A percentile compares a stretch with the other conserved stretches of the same genome.
Evolutionary conservation across 2,888 invertebrate species (phyloP).

Genomic region (Napeogenes inachia): DNA sequence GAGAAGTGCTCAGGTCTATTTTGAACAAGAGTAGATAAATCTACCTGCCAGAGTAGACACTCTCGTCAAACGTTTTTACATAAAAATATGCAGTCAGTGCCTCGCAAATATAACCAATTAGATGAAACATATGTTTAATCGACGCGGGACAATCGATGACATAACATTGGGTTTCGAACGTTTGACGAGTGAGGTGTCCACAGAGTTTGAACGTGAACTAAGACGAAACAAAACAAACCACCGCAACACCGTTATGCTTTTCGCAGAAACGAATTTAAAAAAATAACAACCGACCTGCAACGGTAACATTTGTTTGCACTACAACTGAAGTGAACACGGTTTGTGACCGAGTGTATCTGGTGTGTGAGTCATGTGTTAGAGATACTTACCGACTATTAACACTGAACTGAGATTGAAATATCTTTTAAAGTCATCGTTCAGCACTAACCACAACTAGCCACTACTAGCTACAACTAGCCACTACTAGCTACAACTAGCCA

Average conservation of each 20-base stretch:
- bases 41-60: slow-evolving; percentile 51
- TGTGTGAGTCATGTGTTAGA: neutral
- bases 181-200: slow-evolving; percentile 28
- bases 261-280: slow-evolving; percentile 70
- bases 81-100: neutral
- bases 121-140: neutral
- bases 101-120: neutral
- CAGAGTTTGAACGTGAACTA: slow-evolving; percentile 38
- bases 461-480: slow-evolving; percentile 5
- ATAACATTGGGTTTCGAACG: slow-evolving; percentile 18
- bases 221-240: slow-evolving; percentile 70
- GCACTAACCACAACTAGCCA: slow-evolving; percentile 11
- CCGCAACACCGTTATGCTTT: slow-evolving; percentile 71
- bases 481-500: slow-evolving; percentile 5
- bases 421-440: slow-evolving; percentile 13
- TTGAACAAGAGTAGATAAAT: slow-evolving; percentile 74
- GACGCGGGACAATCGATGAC: neutral
- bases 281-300: slow-evolving; percentile 55
- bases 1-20: slow-evolving; percentile 69
- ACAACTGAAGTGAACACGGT: slow-evolving; percentile 20
- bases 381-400: slow-evolving; percentile 14
- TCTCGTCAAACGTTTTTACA: slow-evolving; percentile 47
- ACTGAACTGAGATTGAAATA: slow-evolving; percentile 11
- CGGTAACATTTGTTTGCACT: slow-evolving; percentile 67
- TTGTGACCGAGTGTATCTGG: slow-evolving; percentile 1